Evolutionary conservation across 2,888 invertebrate species (phyloP).

Genomic region (Drosophila peninsularis): DNA sequence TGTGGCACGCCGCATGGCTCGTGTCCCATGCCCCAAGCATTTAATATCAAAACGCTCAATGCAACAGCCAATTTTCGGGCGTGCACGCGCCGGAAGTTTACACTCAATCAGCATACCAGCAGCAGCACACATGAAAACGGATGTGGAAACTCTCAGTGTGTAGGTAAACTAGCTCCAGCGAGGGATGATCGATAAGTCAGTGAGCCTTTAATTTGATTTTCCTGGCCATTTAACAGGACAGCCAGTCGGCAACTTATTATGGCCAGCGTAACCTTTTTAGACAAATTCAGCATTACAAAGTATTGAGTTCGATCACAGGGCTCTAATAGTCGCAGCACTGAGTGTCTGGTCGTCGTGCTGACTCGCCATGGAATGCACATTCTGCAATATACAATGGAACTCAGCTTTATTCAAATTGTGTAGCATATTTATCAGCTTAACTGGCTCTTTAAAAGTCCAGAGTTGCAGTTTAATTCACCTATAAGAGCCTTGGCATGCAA

Average conservation of each 20-base stretch:
- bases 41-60: constrained; percentile 31
- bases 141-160: constrained; percentile 14
- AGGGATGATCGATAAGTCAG: constrained; percentile 18
- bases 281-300: too few species aligned
- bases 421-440: constrained; percentile 42
- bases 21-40: constrained; percentile 13
- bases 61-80: constrained; percentile 45
- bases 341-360: not conserved
- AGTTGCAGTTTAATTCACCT: constrained; percentile 12
- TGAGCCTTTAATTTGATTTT: constrained; percentile 1
- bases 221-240: not conserved
- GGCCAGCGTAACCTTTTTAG: not conserved
- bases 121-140: constrained; percentile 20
- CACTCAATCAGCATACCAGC: constrained; percentile 53
- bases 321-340: too few species aligned
- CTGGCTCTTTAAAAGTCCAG: not conserved
- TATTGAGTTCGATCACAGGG: too few species aligned
- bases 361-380: not conserved
- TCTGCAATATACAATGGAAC: not conserved
- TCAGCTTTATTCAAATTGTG: constrained; percentile 1
- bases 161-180: constrained; percentile 9
- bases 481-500: constrained; percentile 38
- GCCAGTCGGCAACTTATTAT: not conserved
- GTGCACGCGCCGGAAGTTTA: constrained; percentile 56
- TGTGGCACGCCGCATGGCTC: constrained; percentile 7